Percentiles rank a stretch among this genome's conserved stretches.
Evolutionary conservation across 2,113 vertebrate species (phyloP).

Genomic region (Hyaena hyaena): DNA sequence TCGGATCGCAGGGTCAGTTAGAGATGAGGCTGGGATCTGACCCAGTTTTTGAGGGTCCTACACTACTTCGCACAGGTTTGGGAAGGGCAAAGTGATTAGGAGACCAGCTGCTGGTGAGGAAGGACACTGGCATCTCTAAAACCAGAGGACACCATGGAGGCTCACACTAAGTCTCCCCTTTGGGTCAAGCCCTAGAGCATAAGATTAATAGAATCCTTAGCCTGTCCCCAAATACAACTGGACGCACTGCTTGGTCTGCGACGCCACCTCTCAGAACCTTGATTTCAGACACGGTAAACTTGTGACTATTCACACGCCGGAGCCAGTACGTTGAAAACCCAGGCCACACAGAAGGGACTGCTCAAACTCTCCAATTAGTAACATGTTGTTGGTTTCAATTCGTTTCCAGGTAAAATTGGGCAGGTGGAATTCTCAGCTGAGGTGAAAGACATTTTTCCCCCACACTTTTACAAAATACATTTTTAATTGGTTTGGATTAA

Average conservation of each 20-base stretch:
- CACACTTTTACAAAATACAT: slow-evolving; percentile 60
- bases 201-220: not conserved
- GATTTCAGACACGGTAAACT: not conserved
- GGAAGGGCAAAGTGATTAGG: not conserved
- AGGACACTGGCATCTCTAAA: not conserved
- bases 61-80: no score
- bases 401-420: slow-evolving; percentile 58
- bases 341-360: not conserved
- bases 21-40: not conserved
- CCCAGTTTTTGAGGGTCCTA: not conserved
- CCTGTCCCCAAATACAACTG: not conserved
- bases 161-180: not conserved
- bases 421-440: slow-evolving; percentile 54
- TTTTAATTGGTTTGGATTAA: slow-evolving; percentile 75
- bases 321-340: not conserved
- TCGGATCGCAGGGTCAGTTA: not conserved
- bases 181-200: not conserved
- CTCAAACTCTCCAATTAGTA: slow-evolving; percentile 70
- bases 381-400: slow-evolving; percentile 69
- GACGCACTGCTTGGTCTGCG: not conserved
- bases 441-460: slow-evolving; percentile 25
- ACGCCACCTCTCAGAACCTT: not conserved
- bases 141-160: not conserved
- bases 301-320: accelerated
- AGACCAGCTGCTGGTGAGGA: not conserved